Base-by-base conservation (phyloP, 1,140 invertebrate genomes). In the Ceratina australensis region DNA sequence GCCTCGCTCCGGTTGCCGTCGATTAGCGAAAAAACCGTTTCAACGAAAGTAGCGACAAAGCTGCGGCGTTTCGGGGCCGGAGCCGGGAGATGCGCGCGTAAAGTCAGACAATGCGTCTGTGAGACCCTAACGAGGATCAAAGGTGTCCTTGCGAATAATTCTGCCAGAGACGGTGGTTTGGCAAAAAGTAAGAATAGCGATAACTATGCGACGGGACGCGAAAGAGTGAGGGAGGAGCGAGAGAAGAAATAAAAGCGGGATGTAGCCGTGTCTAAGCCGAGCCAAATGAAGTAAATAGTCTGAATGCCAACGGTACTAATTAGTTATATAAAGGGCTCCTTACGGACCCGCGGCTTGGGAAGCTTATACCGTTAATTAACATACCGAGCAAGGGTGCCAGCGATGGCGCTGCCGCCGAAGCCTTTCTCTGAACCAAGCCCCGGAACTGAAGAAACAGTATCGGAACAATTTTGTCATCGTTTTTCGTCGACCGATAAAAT, bases 321-420 rank as follows among this genome's bases (percentile, higher is more conserved):
- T 90, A 90, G 84, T 88, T 87, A 84, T 88, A 89, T 87, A 90
- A 90, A 90, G 88, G 86, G 66, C 79, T 79, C 81, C 82, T 86
- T 84, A 84, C 82, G 72, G 71, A 79, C 78, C 80, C 84, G 76
- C 85, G 77, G 80, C 82, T 86, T 69, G 81, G 85, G 87, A 90
- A 90, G 89, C 87, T 91, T 89, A 89, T 89, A 87, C 87, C 85
- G 88, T 90, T 91, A 91, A 91, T 91, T 91, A 91, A 91, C 89
- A 89, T 90, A 89, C 88, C 88, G 84, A 86, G 84, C 84, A 79
- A 84, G 79, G 83, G 81, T 83, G 85, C 81, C 75, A 83, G 79
- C 81, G 74, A 60, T 72, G 67, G 81, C 74, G 72, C 59, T 50
- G 42, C 54, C 60, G 60, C 78, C 69, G 82, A 72, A 80, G 80